These are phyloP conservation scores for Anguilla marmorata DNA, from an alignment of 2,797 vertebrate genomes.

Conservation along the genomic window DNA sequence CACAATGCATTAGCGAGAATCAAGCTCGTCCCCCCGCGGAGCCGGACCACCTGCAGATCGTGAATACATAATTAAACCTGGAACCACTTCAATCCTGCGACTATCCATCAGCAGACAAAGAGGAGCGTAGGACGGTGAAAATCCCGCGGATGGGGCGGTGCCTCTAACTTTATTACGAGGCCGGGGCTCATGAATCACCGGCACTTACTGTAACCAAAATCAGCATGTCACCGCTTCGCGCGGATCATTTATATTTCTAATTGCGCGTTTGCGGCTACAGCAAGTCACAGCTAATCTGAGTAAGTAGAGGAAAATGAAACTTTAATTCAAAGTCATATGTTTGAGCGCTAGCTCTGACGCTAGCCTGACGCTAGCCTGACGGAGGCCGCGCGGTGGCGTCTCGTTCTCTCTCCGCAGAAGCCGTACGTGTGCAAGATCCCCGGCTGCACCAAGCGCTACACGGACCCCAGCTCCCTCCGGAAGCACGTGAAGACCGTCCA, in stretches of 20 bases:
- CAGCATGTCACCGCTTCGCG: constrained; percentile 4
- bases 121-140: constrained; percentile 26
- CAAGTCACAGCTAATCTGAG: constrained; percentile 7
- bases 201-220: constrained; percentile 17
- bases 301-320: background rate
- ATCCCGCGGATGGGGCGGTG: constrained; percentile 17
- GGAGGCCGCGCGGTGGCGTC: background rate
- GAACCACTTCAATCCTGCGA: constrained; percentile 28
- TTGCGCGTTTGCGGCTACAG: constrained; percentile 18
- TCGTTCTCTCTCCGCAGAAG: constrained; percentile 74
- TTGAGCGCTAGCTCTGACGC: background rate
- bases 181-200: constrained; percentile 23
- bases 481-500: constrained; percentile 98
- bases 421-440: constrained; percentile 97
- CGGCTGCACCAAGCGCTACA: constrained; percentile 96
- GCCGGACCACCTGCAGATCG: constrained; percentile 26
- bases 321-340: constrained; percentile 31
- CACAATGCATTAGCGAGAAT: constrained; percentile 26
- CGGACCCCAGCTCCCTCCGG: constrained; percentile 95
- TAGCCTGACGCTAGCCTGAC: background rate
- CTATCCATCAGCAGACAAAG: constrained; percentile 30
- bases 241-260: constrained; percentile 24
- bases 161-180: constrained; percentile 28
- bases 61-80: constrained; percentile 31
- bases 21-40: constrained; percentile 20